These are phyloP conservation scores for Cataglyphis altisquamis DNA, from an alignment of 2,888 invertebrate species.

Conservation along the genomic window DNA sequence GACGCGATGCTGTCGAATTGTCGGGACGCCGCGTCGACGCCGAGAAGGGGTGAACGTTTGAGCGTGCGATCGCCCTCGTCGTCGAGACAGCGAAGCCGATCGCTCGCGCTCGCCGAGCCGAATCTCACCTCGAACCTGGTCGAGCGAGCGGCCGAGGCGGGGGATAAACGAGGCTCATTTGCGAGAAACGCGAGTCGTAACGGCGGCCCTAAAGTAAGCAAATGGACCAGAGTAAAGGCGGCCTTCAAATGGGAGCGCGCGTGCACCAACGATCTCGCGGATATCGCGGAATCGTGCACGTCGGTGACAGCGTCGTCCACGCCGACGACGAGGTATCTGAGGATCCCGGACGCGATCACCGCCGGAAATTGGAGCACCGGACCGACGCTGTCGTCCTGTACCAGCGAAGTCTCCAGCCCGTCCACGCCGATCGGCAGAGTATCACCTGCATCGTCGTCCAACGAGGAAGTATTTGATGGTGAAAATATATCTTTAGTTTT, in stretches of 20 bases:
- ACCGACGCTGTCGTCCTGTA: conserved; percentile 68
- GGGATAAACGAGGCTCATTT: conserved; percentile 50
- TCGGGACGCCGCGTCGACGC: conserved; percentile 85
- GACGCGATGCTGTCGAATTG: conserved; percentile 89
- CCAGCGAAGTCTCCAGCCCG: conserved; percentile 87
- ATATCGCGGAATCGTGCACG: conserved; percentile 53
- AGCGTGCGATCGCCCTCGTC: conserved; percentile 42
- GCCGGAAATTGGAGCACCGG: conserved; percentile 60
- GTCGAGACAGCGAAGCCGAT: conserved; percentile 88
- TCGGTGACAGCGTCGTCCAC: conserved; percentile 32
- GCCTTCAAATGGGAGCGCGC: conserved; percentile 96
- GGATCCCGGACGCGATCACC: conserved; percentile 66
- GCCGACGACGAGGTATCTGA: conserved; percentile 65
- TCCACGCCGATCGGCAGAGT: conserved; percentile 88
- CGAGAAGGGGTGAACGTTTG: conserved; percentile 84
- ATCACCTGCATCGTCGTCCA: conserved; percentile 91
- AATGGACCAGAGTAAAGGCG: conserved; percentile 96
- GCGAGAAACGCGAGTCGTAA: conserved; percentile 30
- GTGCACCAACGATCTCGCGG: conserved; percentile 86
- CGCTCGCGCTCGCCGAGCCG: conserved; percentile 89
- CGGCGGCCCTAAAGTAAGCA: conserved; percentile 90
- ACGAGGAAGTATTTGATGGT: conserved; percentile 89
- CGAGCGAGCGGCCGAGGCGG: conserved; percentile 47
- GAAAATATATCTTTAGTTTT: conserved; percentile 69
- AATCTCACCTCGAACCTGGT: conserved; percentile 65